Base-by-base conservation (phyloP, 53 echinoderm and acorn worm species). In the Stichopus horrens region DNA sequence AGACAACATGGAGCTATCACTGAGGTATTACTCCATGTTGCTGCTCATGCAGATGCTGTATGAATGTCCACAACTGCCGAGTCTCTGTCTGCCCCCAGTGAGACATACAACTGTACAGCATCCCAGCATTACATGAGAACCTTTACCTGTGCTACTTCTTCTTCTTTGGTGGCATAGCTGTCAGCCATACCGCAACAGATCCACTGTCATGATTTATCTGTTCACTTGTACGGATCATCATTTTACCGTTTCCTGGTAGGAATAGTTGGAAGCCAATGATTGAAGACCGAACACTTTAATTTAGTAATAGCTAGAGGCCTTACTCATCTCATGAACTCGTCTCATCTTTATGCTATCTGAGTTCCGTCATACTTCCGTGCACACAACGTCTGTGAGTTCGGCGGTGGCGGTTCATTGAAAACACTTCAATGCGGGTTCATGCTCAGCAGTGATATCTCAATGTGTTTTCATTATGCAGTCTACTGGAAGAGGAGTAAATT, bases 401-500 rank as follows among this genome's bases (percentile, higher is more conserved):
- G 75, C 37, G 75, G 75, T 75, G 52, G 75, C 75, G 4, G 7
- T 75, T 81, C 54, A 21, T 20, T 58, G 81, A 5, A 37, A 37
- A 5, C n/a, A 20, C 71, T 71, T 63, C n/a, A 71, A 7, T n/a
- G 5, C 4, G 71, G 4, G 71, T 71, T 71, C 81, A 57, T 56
- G 16, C 23, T 75, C 81, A 81, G 21, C 57, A 55, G 21, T 56
- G 81, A 57, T 57, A 81, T 81, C 81, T 56, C 81, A 81, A 54
- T 81, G 81, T 81, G 81, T 81, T 81, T 81, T 81, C 81, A 81
- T 81, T 57, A 55, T 58, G 56, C 81, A 56, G 20, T 54, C 81
- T 57, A 55, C 81, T 81, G 56, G 81, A 81, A 81, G 81, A 57
- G 19, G 58, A 18, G 81, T 19, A 57, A 81, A 56, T 10, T 19